Conservation (phyloP, 1,140 invertebrate species). For the Prorops nasuta region DNA sequence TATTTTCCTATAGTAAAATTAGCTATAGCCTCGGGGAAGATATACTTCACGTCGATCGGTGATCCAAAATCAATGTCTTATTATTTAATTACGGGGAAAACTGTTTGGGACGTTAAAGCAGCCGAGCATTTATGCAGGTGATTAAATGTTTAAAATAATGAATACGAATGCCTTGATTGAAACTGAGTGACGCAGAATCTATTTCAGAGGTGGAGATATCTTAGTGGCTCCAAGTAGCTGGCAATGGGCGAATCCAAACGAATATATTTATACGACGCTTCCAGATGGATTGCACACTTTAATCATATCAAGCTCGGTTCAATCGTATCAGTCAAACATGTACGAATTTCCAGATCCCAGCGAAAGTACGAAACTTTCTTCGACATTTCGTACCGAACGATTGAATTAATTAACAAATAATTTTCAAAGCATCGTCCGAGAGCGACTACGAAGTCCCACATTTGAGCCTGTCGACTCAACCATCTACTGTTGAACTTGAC, state of each 20-base stretch:
- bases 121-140: constrained; percentile 48
- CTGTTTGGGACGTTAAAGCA: constrained; percentile 63
- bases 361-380: neutral
- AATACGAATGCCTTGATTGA: too few relatives aligned
- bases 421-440: too few relatives aligned
- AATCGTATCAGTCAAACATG: neutral
- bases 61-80: constrained; percentile 52
- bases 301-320: constrained; percentile 24
- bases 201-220: constrained; percentile 47
- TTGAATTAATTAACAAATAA: too few relatives aligned
- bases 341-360: too few relatives aligned
- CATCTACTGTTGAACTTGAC: neutral
- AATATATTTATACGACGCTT: constrained; percentile 45
- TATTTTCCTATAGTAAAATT: constrained; percentile 58
- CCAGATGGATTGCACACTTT: constrained; percentile 43
- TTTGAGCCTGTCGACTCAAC: neutral
- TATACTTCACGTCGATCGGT: constrained; percentile 61
- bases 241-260: constrained; percentile 48
- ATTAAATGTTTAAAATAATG: too few relatives aligned
- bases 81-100: constrained; percentile 62
- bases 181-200: too few relatives aligned
- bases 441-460: too few relatives aligned
- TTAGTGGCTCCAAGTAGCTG: constrained; percentile 47
- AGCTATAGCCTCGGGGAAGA: constrained; percentile 62
- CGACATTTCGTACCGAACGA: neutral